These are phyloP conservation scores for Torymus aiolomorphi DNA, from an alignment of 2,888 invertebrate genomes.

Conservation along the genomic window DNA sequence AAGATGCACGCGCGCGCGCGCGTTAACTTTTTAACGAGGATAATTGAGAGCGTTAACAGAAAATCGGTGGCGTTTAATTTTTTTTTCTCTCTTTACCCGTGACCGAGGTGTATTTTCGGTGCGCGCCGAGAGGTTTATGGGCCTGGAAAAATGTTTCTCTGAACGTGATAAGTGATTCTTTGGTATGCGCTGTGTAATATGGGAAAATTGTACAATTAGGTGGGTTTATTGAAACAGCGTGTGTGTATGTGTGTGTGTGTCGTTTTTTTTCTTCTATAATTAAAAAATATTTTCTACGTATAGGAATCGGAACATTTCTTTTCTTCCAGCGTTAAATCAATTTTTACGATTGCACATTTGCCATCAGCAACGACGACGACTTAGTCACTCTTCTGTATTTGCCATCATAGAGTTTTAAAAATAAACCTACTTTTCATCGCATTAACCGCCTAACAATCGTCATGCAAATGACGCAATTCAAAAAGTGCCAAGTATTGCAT, in stretches of 20 bases:
- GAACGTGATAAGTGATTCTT: slow-evolving; percentile 3
- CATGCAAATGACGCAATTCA: no score
- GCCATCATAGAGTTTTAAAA: no score
- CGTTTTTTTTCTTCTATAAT: no score
- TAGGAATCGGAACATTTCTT: no score
- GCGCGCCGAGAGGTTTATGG: not conserved
- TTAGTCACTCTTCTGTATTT: no score
- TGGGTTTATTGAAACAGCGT: not conserved
- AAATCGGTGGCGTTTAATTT: slow-evolving; percentile 28
- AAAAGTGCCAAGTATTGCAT: no score
- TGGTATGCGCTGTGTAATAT: not conserved
- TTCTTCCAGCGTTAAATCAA: not conserved
- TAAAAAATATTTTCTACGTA: no score
- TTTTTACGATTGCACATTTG: not conserved
- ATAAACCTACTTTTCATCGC: no score
- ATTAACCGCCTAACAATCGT: no score
- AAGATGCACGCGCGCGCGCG: not conserved
- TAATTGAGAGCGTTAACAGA: slow-evolving; percentile 44
- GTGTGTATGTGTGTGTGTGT: no score
- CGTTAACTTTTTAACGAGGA: slow-evolving; percentile 43
- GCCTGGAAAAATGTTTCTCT: not conserved
- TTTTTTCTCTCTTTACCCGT: slow-evolving; percentile 32
- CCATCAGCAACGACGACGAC: no score
- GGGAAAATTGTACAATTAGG: slow-evolving; percentile 8
- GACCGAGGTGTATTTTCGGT: no score